Evolutionary conservation across 2,888 invertebrate species (phyloP).

Genomic region (Cenopis cana): DNA sequence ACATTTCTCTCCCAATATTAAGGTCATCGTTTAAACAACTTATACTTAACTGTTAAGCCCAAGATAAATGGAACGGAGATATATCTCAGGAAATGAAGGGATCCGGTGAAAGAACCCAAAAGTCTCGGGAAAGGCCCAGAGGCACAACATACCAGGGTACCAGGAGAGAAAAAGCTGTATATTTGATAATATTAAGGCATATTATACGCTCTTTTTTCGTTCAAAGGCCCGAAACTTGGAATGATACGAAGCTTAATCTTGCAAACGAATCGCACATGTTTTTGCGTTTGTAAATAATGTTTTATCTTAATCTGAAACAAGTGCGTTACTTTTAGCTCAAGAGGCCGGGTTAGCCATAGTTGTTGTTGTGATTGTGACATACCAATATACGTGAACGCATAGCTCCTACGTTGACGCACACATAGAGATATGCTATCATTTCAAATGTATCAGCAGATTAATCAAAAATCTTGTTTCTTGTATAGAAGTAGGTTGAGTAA

Average conservation of each 20-base stretch:
- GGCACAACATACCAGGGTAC: slow-evolving; percentile 17
- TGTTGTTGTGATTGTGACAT: too few species aligned
- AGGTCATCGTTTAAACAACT: slow-evolving; percentile 20
- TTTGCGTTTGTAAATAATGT: slow-evolving; percentile 12
- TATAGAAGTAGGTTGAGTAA: too few species aligned
- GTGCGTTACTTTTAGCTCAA: not conserved
- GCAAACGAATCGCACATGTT: slow-evolving; percentile 9
- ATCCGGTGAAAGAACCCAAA: slow-evolving; percentile 43
- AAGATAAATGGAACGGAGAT: slow-evolving; percentile 42
- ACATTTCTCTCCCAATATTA: slow-evolving; percentile 13
- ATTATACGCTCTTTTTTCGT: not conserved
- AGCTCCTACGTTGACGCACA: too few species aligned
- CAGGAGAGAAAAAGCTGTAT: not conserved
- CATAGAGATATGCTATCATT: too few species aligned
- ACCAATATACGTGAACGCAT: too few species aligned
- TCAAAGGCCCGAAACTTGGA: not conserved
- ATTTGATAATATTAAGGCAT: too few species aligned
- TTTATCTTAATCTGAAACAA: slow-evolving; percentile 1
- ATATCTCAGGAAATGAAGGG: slow-evolving; percentile 44
- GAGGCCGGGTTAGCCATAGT: too few species aligned
- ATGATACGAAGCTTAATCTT: slow-evolving; percentile 15
- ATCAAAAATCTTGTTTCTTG: too few species aligned
- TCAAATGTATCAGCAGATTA: too few species aligned
- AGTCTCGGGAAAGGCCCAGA: slow-evolving; percentile 35
- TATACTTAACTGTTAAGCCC: slow-evolving; percentile 38